phyloP scores from a whole-genome alignment of 2,113 vertebrate species.

The Alexandromys fortis region DNA sequence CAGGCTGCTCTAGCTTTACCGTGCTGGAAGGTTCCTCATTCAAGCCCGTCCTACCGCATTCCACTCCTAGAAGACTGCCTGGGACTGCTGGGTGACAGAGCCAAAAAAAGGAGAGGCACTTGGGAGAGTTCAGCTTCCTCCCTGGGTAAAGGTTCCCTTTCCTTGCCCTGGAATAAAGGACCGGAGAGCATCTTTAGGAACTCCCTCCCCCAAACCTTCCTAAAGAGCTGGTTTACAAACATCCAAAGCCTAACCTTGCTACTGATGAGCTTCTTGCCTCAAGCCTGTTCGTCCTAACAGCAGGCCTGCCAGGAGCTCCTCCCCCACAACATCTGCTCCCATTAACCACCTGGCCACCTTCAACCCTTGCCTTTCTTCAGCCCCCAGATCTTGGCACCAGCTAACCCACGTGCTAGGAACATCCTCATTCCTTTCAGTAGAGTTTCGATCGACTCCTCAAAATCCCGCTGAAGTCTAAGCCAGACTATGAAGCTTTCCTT shows the following conservation, averaged over 20 bases:
- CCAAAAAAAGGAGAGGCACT: background rate
- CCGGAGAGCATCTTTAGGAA: background rate
- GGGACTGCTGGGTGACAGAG: background rate
- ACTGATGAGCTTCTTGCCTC: background rate
- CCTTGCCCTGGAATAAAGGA: background rate
- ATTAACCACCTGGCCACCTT: background rate
- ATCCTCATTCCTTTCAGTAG: background rate
- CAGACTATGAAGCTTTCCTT: background rate
- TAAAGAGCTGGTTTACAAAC: background rate
- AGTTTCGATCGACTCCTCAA: conserved; percentile 25
- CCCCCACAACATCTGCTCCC: conserved; percentile 43
- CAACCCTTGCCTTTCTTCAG: background rate
- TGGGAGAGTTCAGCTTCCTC: background rate
- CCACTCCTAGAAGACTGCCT: background rate
- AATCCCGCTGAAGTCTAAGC: background rate
- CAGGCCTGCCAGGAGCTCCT: background rate
- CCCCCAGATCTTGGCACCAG: conserved; percentile 41
- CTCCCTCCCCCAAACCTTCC: background rate
- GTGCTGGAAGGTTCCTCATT: background rate
- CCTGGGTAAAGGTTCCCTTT: background rate
- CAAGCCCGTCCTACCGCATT: background rate
- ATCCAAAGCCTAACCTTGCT: background rate
- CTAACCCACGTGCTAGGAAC: background rate
- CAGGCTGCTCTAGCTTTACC: background rate
- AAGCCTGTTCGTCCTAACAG: background rate